Base-by-base conservation (phyloP, 2,888 invertebrate genomes). In the Neoscelio sp. region DNA sequence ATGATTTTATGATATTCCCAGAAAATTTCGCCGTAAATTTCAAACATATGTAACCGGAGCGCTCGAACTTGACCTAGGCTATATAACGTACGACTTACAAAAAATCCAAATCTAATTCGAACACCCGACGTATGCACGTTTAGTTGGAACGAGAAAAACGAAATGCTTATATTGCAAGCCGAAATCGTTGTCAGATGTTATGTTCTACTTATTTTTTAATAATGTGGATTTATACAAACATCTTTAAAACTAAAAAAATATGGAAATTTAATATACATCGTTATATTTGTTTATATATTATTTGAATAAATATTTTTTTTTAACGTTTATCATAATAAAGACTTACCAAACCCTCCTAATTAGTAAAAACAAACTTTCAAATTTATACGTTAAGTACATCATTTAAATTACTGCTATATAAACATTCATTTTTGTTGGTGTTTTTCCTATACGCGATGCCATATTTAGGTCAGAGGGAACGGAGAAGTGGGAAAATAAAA, bases 11-110 rank as follows among this genome's bases (percentile, higher is more conserved):
- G 42, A 65, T 64, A 52, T 60, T 65, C 58, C 20, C 8, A 65
- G 74, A 65, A 74, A 58, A 65, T 50, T 58, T 44, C 33, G 46
- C 50, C 58, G 35, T 74, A 65, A 74, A 74, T 65, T 65, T 58
- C 15, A 20, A 73, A 17, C 44, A 46, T 40, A 42, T 73, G 64
- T 64, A 50, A 64, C 42, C 50, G 33, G 20, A 40, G 17, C 28
- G 58, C 18, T 56, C 46, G 35, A 56, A 64, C 64, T 64, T 65
- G 58, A 65, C 65, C 65, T 65, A 65, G 18, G 35, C 44, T 50
- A 13, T n/a, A n/a, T 54, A 52, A 58, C 17, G 50, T 15, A 26
- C 28, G 40, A n/a, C 2, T 20, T 23, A 18, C 50, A 54, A 58
- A 68, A 68, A 58, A 46, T 70, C 40, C 18, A 50, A 30, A 48